Evolutionary conservation across 2,797 vertebrate genomes (phyloP), one percentile per base, ranked within the genome.

Genomic region (Smutsia temminckii): DNA sequence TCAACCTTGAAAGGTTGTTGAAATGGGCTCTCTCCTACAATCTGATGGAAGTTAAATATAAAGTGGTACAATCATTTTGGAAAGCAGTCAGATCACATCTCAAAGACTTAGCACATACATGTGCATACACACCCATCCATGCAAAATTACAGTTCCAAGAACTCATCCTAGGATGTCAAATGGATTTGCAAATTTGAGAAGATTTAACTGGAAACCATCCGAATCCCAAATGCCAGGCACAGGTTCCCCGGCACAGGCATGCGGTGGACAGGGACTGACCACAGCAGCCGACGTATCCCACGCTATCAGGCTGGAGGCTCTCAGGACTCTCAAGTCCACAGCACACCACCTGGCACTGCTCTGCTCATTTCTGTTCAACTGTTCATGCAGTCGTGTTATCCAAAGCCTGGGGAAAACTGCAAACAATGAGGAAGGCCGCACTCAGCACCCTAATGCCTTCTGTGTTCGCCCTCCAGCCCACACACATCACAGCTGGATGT

Each of bases 71-170:
- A 13, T 69, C 46, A 6, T 53, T 61, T 37, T n/a, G 53, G n/a
- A 34, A 79, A 49, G 16, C 34, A 17, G 32, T 1, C n/a, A 68
- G 59, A 40, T 29, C 11, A 5, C 0, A 3, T 16, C 86, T 78
- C 46, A 72, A 66, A 81, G 88, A 55, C 6, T 46, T 46, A 46
- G n/a, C 34, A 0, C 17, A 18, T 6, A 2, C 29, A 12, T 25
- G 11, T 69, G 53, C 5, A 5, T 32, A 4, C 4, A 17, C 1
- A 2, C 0, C 14, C 40, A 46, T 57, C 59, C 16, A 5, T 1
- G n/a, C 21, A 34, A 37, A 42, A 14, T 5, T 10, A 74, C 57
- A 9, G 40, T 57, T 51, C 37, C 71, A 63, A 59, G 53, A 34
- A 92, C 16, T 46, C 14, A n/a, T 46, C 46, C 63, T 27, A 8